Conservation (phyloP, 1,140 invertebrate genomes). For the Drosophila neocordata region DNA sequence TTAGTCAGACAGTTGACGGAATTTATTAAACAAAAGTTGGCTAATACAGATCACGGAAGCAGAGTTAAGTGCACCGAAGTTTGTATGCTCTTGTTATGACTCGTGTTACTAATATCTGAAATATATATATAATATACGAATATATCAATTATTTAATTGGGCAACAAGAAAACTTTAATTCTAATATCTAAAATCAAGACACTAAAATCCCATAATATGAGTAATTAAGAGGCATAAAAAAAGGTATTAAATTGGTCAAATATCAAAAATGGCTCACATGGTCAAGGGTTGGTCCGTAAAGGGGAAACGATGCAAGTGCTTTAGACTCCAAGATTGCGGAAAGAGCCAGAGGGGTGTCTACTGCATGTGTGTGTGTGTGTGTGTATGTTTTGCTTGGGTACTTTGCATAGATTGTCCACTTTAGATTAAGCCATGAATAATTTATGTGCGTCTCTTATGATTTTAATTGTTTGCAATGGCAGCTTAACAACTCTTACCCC, state of each 20-base stretch:
- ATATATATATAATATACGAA: too few species aligned
- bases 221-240: constrained; percentile 36
- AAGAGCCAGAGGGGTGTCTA: neutral
- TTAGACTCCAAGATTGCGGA: neutral
- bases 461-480: constrained; percentile 83
- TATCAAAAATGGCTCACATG: constrained; percentile 50
- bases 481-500: constrained; percentile 67
- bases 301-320: constrained; percentile 17
- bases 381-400: constrained; percentile 36
- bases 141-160: too few species aligned
- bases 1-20: constrained; percentile 19
- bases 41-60: neutral
- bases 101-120: too few species aligned
- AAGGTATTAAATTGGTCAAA: constrained; percentile 42
- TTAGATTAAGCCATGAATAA: constrained; percentile 82
- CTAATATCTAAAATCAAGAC: neutral
- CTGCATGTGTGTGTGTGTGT: constrained; percentile 14
- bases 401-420: constrained; percentile 82
- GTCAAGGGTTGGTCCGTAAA: neutral
- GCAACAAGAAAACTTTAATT: too few species aligned
- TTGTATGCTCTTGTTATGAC: neutral
- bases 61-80: neutral
- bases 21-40: constrained; percentile 23
- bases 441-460: constrained; percentile 82
- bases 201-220: constrained; percentile 25